Evolutionary conservation across 2,113 vertebrate species (phyloP), one percentile per base, ranked within the genome.

Genomic region (Lycocorax pyrrhopterus): DNA sequence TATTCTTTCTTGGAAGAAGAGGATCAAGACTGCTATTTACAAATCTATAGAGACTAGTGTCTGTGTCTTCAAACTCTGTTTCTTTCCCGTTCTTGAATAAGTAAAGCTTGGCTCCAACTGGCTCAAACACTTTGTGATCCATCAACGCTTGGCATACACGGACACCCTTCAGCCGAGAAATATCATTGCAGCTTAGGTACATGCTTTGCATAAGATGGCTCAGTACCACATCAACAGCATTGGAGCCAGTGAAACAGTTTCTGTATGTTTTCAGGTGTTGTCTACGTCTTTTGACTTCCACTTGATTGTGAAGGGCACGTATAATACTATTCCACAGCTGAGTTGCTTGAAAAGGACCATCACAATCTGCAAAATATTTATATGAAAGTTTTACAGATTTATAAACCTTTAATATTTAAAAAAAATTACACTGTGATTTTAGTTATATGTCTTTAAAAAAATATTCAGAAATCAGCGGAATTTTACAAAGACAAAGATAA

Each of bases 141-240:
- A 99, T 99, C 94, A 99, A 81, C 0, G 98, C 97, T 87, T 99
- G 98, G 95, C 98, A 99, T 26, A 99, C 98, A 27, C 96, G 96
- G 52, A 98, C 95, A 32, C 98, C 98, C 93, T 99, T 99, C 55
- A 98, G 97, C 26, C 96, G 97, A 60, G 98, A 99, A 94, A 99
- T 97, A 35, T 98, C 98, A 67, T 93, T 98, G 59, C 97, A 97
- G 96, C 97, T 98, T 73, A 99, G 98, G 86, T 97, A 98, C 59
- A 97, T 97, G 67, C 98, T 99, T 97, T 99, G 98, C 98, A 98
- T 99, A 81, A 99, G 96, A 84, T 98, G 98, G 93, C 98, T 98
- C 82, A 99, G 97, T 12, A 99, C 98, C 6, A 98, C 97, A 37
- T 98, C 98, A 66, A 99, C 98, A 6, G 98, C 98, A 71, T 98